phyloP scores from a whole-genome alignment of 2,113 vertebrate genomes.

The Amphilophus citrinellus region DNA sequence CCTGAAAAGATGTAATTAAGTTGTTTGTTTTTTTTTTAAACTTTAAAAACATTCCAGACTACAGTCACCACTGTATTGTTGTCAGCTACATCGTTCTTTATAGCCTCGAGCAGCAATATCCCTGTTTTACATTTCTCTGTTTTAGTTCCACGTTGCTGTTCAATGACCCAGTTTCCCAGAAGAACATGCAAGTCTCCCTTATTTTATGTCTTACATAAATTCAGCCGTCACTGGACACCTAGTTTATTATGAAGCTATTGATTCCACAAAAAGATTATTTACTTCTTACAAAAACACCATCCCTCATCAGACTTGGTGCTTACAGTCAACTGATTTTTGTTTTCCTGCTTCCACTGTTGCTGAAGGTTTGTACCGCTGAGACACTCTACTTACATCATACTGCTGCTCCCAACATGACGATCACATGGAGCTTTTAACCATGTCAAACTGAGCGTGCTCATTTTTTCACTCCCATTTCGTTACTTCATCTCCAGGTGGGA shows the following conservation, averaged over 20 bases:
- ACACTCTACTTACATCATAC: not conserved
- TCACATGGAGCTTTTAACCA: not conserved
- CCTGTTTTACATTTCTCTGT: constrained; percentile 32
- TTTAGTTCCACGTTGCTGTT: constrained; percentile 19
- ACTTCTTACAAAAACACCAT: not conserved
- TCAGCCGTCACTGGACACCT: not conserved
- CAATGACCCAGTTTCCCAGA: constrained; percentile 59
- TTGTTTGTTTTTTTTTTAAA: not conserved
- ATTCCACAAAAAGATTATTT: not conserved
- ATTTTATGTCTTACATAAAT: constrained; percentile 1
- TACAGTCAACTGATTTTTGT: not conserved
- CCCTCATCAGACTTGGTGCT: not conserved
- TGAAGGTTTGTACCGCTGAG: not conserved
- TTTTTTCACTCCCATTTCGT: not conserved
- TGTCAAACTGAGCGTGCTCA: not conserved
- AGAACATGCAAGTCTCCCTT: constrained; percentile 20
- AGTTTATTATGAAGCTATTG: not conserved
- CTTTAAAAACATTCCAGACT: constrained; percentile 42
- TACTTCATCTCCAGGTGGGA: not conserved
- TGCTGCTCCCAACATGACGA: not conserved
- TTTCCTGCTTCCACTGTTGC: not conserved
- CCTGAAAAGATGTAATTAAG: constrained; percentile 27
- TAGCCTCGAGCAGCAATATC: constrained; percentile 29
- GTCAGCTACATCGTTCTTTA: constrained; percentile 9
- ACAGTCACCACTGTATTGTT: constrained; percentile 19